Conservation (phyloP, 2,113 vertebrate species). For the Octodon degus region DNA sequence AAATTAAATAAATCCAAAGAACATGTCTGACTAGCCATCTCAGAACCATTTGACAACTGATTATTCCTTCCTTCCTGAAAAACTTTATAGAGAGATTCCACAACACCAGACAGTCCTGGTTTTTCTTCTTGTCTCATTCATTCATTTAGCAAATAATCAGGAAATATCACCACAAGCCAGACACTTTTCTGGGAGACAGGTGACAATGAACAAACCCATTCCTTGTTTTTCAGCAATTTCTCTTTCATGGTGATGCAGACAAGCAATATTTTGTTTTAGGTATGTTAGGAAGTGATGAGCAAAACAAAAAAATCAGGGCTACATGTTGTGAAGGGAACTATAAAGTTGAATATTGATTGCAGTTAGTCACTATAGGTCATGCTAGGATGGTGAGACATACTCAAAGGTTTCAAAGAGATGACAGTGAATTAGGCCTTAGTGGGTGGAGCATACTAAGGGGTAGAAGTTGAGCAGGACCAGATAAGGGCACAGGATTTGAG, state of each 20-base stretch:
- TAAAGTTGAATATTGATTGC: neutral
- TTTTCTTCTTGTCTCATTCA: conserved; percentile 28
- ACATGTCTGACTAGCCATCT: neutral
- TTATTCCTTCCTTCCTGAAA: neutral
- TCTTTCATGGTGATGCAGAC: neutral
- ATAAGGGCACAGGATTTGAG: neutral
- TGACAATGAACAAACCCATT: conserved; percentile 20
- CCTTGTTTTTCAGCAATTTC: neutral
- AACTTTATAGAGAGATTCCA: neutral
- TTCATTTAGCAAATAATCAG: conserved; percentile 12
- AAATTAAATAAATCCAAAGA: conserved; percentile 7
- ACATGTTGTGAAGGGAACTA: neutral
- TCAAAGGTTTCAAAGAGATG: neutral
- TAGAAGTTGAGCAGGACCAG: neutral
- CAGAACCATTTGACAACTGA: neutral
- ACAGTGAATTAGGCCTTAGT: neutral
- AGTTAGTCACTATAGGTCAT: neutral
- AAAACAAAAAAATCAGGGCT: neutral
- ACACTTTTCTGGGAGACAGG: neutral
- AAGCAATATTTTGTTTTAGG: neutral
- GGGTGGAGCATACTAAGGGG: neutral
- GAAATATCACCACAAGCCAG: neutral
- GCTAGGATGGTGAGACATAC: neutral
- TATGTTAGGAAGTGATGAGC: neutral
- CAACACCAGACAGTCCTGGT: neutral